A percentile compares a stretch with the other conserved stretches of the same genome.
phyloP scores from a whole-genome alignment of 2,113 vertebrate genomes.

The Cebidichthys violaceus region DNA sequence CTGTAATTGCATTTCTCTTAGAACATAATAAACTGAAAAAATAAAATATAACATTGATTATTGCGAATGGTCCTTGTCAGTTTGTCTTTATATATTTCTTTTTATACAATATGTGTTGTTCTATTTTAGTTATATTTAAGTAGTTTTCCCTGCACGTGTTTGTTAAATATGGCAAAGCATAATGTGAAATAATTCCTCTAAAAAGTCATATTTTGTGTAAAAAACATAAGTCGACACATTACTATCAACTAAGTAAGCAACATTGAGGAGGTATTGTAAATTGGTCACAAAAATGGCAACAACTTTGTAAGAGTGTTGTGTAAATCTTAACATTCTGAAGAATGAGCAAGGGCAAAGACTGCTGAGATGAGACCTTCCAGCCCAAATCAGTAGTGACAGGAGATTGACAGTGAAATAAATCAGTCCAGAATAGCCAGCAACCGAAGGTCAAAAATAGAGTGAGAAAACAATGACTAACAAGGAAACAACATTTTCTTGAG shows the following conservation, averaged over 20 bases:
- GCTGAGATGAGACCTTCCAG: constrained; percentile 65
- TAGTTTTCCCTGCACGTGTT: neutral
- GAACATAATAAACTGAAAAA: neutral
- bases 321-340: constrained; percentile 69
- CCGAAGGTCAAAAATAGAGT: constrained; percentile 76
- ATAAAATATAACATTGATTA: neutral
- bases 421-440: constrained; percentile 76
- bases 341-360: constrained; percentile 80
- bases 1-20: neutral
- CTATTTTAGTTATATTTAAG: neutral
- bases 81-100: neutral
- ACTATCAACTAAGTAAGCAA: neutral
- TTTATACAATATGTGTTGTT: neutral
- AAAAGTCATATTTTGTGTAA: neutral
- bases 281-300: constrained; percentile 39
- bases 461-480: constrained; percentile 76
- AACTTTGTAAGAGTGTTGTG: constrained; percentile 35
- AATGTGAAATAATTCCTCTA: neutral
- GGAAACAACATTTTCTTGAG: constrained; percentile 69
- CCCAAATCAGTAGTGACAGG: constrained; percentile 81
- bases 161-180: neutral
- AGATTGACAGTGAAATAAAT: constrained; percentile 83
- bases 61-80: neutral
- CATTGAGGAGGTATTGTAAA: neutral
- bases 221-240: neutral